A percentile compares a stretch with the other conserved stretches of the same genome.
These are phyloP conservation scores for Turnix velox DNA, from an alignment of 2,113 vertebrate species.

Conservation along the genomic window DNA sequence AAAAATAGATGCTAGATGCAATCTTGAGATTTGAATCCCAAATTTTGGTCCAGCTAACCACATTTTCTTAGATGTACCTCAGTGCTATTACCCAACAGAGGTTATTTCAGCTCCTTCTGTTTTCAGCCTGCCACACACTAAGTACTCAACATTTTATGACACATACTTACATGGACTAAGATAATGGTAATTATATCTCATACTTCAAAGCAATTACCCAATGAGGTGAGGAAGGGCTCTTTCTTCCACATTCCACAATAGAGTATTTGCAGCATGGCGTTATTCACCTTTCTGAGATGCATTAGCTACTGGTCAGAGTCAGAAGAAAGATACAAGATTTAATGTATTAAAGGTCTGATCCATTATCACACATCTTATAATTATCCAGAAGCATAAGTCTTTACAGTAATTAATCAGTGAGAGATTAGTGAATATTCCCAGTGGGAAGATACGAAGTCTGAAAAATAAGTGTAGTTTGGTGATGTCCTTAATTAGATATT, in stretches of 20 bases:
- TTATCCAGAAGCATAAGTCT: slow-evolving; percentile 67
- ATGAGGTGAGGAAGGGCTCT: slow-evolving; percentile 47
- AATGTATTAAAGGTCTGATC: slow-evolving; percentile 68
- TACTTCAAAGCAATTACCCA: slow-evolving; percentile 58
- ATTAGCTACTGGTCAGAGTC: slow-evolving; percentile 61
- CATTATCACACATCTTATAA: slow-evolving; percentile 69
- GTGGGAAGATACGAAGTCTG: slow-evolving; percentile 59
- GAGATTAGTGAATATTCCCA: slow-evolving; percentile 67
- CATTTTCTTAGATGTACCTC: not conserved
- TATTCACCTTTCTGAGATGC: slow-evolving; percentile 60
- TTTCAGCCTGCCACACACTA: slow-evolving; percentile 54
- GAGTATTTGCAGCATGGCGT: slow-evolving; percentile 31
- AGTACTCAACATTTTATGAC: slow-evolving; percentile 61
- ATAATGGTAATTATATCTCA: slow-evolving; percentile 63
- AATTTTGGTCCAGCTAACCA: not conserved
- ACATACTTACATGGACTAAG: slow-evolving; percentile 49
- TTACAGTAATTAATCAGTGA: slow-evolving; percentile 68
- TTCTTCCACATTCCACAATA: slow-evolving; percentile 44
- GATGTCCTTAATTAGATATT: slow-evolving; percentile 61
- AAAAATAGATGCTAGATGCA: not conserved
- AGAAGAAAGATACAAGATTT: slow-evolving; percentile 60
- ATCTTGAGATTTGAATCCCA: not conserved
- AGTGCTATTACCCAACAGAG: not conserved
- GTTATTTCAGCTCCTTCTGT: slow-evolving; percentile 53
- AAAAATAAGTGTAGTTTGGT: slow-evolving; percentile 65